phyloP scores from a whole-genome alignment of 2,888 invertebrate genomes.

The Diloba caeruleocephala region DNA sequence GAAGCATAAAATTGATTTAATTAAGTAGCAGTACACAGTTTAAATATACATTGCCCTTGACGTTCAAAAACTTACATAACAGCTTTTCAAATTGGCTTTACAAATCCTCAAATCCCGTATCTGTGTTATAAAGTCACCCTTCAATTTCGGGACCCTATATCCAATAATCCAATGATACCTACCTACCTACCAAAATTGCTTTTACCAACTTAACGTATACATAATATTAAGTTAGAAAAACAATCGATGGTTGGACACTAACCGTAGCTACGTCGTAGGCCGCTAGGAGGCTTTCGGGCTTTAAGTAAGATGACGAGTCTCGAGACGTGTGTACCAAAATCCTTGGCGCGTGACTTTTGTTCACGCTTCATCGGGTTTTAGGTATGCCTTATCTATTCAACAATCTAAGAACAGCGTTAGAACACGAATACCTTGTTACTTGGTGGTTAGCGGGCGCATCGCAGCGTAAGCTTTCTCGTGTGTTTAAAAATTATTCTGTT shows the following conservation, averaged over 20 bases:
- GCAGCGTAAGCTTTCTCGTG: constrained; percentile 44
- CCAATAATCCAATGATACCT: too few species aligned
- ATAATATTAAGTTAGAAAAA: constrained; percentile 42
- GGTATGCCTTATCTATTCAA: constrained; percentile 78
- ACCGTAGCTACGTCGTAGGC: constrained; percentile 20
- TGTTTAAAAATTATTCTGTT: too few species aligned
- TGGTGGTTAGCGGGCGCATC: constrained; percentile 48
- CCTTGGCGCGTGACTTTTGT: constrained; percentile 84
- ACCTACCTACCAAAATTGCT: too few species aligned
- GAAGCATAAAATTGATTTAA: constrained; percentile 24
- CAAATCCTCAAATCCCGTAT: constrained; percentile 39
- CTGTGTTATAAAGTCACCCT: constrained; percentile 34
- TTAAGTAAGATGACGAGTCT: constrained; percentile 53
- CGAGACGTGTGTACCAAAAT: constrained; percentile 77
- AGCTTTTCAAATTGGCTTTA: constrained; percentile 38
- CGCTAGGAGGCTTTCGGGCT: constrained; percentile 40
- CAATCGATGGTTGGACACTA: constrained; percentile 36
- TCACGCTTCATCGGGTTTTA: constrained; percentile 81
- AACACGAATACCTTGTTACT: constrained; percentile 67
- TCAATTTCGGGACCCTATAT: constrained; percentile 36
- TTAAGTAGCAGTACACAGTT: constrained; percentile 18
- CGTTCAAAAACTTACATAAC: constrained; percentile 34
- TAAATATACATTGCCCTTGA: constrained; percentile 42
- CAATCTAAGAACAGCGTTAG: constrained; percentile 73
- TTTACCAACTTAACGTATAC: too few species aligned